A percentile compares a stretch with the other conserved stretches of the same genome.
Conservation (phyloP, 2,888 invertebrate species). For the Onthophagus sagittarius region DNA sequence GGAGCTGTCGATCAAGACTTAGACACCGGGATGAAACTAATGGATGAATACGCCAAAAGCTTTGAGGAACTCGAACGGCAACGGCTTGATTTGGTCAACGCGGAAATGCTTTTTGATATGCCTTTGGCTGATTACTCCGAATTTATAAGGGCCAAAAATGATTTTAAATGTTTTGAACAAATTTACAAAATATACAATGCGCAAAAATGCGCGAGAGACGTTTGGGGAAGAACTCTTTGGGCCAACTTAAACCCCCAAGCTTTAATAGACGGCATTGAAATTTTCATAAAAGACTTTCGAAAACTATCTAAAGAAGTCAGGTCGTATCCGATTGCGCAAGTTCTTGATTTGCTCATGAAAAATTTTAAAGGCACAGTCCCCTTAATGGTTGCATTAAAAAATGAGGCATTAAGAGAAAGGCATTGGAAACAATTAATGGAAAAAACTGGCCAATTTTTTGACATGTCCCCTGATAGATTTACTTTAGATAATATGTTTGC, state of each 20-base stretch:
- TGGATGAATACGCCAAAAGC: constrained; percentile 66
- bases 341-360: constrained; percentile 79
- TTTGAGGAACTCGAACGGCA: constrained; percentile 66
- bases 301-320: constrained; percentile 66
- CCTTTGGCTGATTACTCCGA: constrained; percentile 79
- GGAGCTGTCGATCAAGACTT: constrained; percentile 74
- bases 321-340: constrained; percentile 59
- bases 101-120: constrained; percentile 85
- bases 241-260: constrained; percentile 79
- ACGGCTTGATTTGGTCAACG: constrained; percentile 61
- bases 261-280: constrained; percentile 81
- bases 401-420: constrained; percentile 83
- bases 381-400: constrained; percentile 85
- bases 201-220: constrained; percentile 71
- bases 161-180: constrained; percentile 64
- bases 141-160: constrained; percentile 60
- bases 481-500: constrained; percentile 89
- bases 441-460: constrained; percentile 78
- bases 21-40: constrained; percentile 65
- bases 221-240: constrained; percentile 88
- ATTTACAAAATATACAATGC: constrained; percentile 75
- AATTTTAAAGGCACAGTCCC: constrained; percentile 85
- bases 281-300: constrained; percentile 73
- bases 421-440: constrained; percentile 89
- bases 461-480: constrained; percentile 85